Evolutionary conservation across 2,113 vertebrate genomes (phyloP).

Genomic region (Ascaphus truei): DNA sequence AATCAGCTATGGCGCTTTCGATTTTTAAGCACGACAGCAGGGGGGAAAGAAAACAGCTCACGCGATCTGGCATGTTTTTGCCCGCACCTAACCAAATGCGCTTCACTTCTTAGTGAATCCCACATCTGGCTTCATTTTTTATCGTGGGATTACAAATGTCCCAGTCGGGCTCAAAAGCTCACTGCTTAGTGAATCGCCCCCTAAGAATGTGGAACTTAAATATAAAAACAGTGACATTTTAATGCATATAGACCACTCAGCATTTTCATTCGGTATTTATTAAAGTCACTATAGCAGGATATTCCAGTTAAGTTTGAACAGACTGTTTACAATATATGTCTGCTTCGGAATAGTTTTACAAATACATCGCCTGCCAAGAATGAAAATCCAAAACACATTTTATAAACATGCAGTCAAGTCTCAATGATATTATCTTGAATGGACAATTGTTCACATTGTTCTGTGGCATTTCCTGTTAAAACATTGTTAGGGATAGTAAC

Average conservation of each 20-base stretch:
- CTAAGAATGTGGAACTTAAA: not conserved
- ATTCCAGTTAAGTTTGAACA: slow-evolving; percentile 18
- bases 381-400: slow-evolving; percentile 37
- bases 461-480: slow-evolving; percentile 21
- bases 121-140: no score
- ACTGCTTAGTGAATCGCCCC: no score
- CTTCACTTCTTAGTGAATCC: no score
- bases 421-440: slow-evolving; percentile 13
- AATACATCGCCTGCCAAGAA: slow-evolving; percentile 32
- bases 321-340: slow-evolving; percentile 35
- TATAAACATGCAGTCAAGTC: slow-evolving; percentile 24
- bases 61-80: no score
- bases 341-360: slow-evolving; percentile 24
- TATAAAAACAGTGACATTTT: not conserved
- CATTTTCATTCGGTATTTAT: slow-evolving; percentile 3
- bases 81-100: no score
- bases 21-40: no score
- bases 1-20: no score
- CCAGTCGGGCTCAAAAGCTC: no score
- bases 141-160: no score
- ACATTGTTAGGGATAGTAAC: slow-evolving; percentile 44
- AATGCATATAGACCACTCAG: not conserved
- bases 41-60: no score
- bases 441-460: slow-evolving; percentile 35
- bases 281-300: slow-evolving; percentile 13